Evolutionary conservation across 2,113 vertebrate genomes (phyloP).

Genomic region (Lepisosteus osseus): DNA sequence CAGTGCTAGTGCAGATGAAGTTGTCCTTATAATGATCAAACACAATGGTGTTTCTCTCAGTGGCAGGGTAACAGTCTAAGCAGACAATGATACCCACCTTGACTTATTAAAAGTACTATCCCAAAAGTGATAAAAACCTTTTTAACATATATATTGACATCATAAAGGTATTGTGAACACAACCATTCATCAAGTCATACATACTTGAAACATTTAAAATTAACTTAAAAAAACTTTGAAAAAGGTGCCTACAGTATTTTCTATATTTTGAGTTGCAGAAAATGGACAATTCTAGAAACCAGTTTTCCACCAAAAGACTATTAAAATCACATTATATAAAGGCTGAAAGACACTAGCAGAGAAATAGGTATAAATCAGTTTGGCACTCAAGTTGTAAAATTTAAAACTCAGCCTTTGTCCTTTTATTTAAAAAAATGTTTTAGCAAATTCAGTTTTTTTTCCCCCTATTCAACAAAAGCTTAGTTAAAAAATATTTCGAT

Average conservation of each 20-base stretch:
- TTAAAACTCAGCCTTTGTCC: slow-evolving; percentile 48
- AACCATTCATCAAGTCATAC: slow-evolving; percentile 24
- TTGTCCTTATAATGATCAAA: too few species aligned
- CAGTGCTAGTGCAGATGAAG: too few species aligned
- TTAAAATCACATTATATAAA: slow-evolving; percentile 52
- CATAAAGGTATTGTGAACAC: slow-evolving; percentile 4
- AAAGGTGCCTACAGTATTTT: slow-evolving; percentile 41
- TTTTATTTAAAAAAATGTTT: slow-evolving; percentile 40
- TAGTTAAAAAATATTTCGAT: slow-evolving; percentile 39
- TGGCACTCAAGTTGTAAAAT: slow-evolving; percentile 56
- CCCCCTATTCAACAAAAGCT: slow-evolving; percentile 21
- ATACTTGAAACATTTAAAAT: slow-evolving; percentile 20
- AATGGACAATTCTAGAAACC: slow-evolving; percentile 29
- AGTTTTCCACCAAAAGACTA: slow-evolving; percentile 30
- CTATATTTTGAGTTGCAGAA: slow-evolving; percentile 18
- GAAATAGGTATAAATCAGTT: slow-evolving; percentile 45
- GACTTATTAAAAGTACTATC: too few species aligned
- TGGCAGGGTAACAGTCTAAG: too few species aligned
- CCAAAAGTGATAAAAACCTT: too few species aligned
- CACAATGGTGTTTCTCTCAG: too few species aligned
- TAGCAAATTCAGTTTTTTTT: slow-evolving; percentile 17
- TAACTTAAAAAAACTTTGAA: slow-evolving; percentile 25
- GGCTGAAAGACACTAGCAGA: slow-evolving; percentile 24
- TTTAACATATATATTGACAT: neutral
- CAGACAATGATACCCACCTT: too few species aligned